A percentile compares a stretch with the other conserved stretches of the same genome.
These are phyloP conservation scores for Ichneumoninae sp. DNA, from an alignment of 2,888 invertebrate species.

Conservation along the genomic window DNA sequence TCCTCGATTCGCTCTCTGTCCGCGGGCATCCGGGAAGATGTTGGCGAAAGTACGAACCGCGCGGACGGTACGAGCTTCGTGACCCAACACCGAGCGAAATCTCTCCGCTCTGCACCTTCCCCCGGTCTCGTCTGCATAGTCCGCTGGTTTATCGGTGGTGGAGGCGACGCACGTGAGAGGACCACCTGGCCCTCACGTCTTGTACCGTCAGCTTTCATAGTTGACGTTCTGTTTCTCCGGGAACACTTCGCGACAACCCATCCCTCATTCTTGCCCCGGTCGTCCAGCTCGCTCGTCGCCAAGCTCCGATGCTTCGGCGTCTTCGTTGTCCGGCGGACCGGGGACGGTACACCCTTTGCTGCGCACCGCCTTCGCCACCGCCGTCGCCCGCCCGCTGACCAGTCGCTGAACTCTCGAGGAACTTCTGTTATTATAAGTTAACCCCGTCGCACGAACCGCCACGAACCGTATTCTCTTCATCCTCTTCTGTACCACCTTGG, in stretches of 20 bases:
- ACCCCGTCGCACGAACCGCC: conserved; percentile 73
- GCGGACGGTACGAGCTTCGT: conserved; percentile 35
- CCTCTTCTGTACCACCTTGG: conserved; percentile 39
- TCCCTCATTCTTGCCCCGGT: conserved; percentile 81
- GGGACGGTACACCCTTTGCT: conserved; percentile 20
- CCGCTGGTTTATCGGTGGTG: conserved; percentile 72
- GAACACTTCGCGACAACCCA: conserved; percentile 83
- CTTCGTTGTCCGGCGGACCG: neutral
- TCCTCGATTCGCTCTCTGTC: conserved; percentile 73
- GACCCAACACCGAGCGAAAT: conserved; percentile 20
- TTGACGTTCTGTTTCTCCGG: conserved; percentile 77
- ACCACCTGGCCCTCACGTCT: conserved; percentile 77
- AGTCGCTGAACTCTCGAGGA: conserved; percentile 82
- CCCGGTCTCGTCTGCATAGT: conserved; percentile 24
- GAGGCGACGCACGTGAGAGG: conserved; percentile 37
- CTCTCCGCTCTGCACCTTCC: neutral
- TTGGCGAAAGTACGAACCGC: conserved; percentile 72
- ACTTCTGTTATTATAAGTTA: conserved; percentile 85
- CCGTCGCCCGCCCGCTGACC: conserved; percentile 76
- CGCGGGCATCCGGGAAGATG: conserved; percentile 68
- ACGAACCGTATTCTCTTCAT: conserved; percentile 60
- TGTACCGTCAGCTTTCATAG: conserved; percentile 77
- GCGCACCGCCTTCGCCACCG: conserved; percentile 28
- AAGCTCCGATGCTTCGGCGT: conserved; percentile 35
- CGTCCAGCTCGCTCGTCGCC: conserved; percentile 69